Evolutionary conservation across 37 sponge, comb jelly and placozoan species (phyloP), one percentile per base, ranked within the genome.

Genomic region (Aphrocallistes beatrix): DNA sequence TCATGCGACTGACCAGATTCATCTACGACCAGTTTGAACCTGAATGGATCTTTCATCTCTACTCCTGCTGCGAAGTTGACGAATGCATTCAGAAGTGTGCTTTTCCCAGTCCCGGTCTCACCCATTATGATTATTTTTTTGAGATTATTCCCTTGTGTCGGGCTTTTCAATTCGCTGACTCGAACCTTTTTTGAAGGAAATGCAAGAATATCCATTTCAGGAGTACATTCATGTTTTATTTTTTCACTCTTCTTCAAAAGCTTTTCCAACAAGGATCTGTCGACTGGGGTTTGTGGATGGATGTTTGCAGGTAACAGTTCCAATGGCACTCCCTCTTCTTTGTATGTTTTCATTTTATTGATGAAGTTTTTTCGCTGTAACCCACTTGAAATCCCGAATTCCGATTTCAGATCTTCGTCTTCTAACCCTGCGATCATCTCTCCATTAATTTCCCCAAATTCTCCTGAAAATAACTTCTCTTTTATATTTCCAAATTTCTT

Each of bases 31-130:
- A 60, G 21, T 28, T 60, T 3, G 75, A 60, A 60, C 34, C 75
- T 60, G 32, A 60, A 60, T 3, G 75, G 75, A 60, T 60, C 75
- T 32, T 60, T 30, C 75, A 60, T 19, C 75, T 60, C 75, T 13
- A 60, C 75, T 28, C 75, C 75, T 6, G 75, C 75, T 13, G 21
- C 17, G n/a, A 25, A 60, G 75, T 60, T 60, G 3, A 60, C 75
- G n/a, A 60, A 60, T 28, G 75, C 8, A 13, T 60, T 60, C 75
- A 60, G 75, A 60, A 60, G 75, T 60, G 75, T 60, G 34, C 75
- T 60, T 30, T 60, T 60, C 75, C 75, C 75, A 32, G 75, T 60
- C n/a, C 75, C 75, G 6, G 75, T 60, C n/a, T 60, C 75, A 3
- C 75, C 75, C 75, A 60, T 60, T 3, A 60, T 13, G 75, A 60